A percentile compares a stretch with the other conserved stretches of the same genome.
These are phyloP conservation scores for Slavum lentiscoides DNA, from an alignment of 2,888 invertebrate species.

Conservation along the genomic window DNA sequence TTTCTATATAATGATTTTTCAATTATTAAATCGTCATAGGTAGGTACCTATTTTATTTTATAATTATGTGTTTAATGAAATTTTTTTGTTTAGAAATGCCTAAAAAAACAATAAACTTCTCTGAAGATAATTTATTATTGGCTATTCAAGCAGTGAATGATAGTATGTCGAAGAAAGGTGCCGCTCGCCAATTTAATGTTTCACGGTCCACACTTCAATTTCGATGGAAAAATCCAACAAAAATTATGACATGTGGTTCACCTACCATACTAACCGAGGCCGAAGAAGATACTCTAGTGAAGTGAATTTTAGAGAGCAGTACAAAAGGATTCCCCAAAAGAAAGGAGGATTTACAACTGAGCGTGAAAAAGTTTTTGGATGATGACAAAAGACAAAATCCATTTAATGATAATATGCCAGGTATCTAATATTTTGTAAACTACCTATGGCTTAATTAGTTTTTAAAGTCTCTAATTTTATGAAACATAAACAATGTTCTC, in stretches of 20 bases:
- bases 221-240: too few relatives aligned
- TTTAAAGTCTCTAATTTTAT: conserved; percentile 58
- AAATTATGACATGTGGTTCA: too few relatives aligned
- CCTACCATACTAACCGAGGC: conserved; percentile 10
- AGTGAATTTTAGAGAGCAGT: conserved; percentile 57
- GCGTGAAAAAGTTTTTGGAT: conserved; percentile 26
- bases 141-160: too few relatives aligned
- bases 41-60: too few relatives aligned
- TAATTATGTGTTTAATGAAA: too few relatives aligned
- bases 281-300: conserved; percentile 57
- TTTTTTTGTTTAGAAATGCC: too few relatives aligned
- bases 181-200: too few relatives aligned
- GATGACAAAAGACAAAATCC: conserved; percentile 55
- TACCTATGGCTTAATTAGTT: too few relatives aligned
- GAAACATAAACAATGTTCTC: background rate
- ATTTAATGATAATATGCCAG: conserved; percentile 58
- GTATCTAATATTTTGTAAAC: conserved; percentile 41
- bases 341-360: conserved; percentile 56
- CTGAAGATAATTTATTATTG: background rate
- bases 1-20: too few relatives aligned
- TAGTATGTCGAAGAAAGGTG: too few relatives aligned
- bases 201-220: background rate
- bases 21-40: too few relatives aligned
- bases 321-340: conserved; percentile 58
- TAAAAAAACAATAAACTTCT: conserved; percentile 10